These are phyloP conservation scores for Oceanites oceanicus DNA, from an alignment of 2,113 vertebrate species.

Conservation along the genomic window DNA sequence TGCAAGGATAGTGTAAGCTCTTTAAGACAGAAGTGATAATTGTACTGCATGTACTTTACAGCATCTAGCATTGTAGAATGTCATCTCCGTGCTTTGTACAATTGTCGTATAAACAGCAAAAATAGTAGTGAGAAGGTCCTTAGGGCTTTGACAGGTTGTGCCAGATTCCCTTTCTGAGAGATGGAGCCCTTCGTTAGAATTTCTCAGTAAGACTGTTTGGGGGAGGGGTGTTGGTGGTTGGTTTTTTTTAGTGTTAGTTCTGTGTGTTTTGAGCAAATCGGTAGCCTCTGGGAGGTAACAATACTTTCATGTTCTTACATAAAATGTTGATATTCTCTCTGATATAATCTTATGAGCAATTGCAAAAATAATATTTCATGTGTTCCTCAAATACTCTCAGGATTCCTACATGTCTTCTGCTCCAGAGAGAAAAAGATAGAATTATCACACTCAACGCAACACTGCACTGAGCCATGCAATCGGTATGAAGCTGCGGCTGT, in stretches of 20 bases:
- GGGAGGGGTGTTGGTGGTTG: not conserved
- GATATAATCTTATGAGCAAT: not conserved
- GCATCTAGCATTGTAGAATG: not conserved
- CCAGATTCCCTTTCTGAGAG: not conserved
- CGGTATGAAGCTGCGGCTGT: not conserved
- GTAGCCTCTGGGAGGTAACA: not conserved
- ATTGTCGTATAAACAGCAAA: not conserved
- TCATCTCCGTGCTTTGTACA: not conserved
- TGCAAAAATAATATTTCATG: not conserved
- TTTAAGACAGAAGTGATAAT: not conserved
- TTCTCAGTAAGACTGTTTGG: not conserved
- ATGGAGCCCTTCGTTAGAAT: not conserved
- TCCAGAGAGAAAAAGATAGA: not conserved
- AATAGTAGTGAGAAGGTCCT: slow-evolving; percentile 17
- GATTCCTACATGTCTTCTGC: not conserved
- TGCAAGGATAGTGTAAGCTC: not conserved
- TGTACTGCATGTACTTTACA: slow-evolving; percentile 36
- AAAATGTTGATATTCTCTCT: not conserved
- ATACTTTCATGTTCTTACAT: not conserved
- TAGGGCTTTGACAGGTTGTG: slow-evolving; percentile 8
- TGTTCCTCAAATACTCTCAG: not conserved
- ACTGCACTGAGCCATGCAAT: not conserved
- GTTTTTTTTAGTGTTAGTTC: not conserved
- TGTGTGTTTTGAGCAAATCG: not conserved
- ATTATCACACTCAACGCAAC: not conserved